A percentile compares a stretch with the other conserved stretches of the same genome.
These are phyloP conservation scores for Mactra quadrangularis DNA, from an alignment of 1,140 invertebrate genomes.

Conservation along the genomic window DNA sequence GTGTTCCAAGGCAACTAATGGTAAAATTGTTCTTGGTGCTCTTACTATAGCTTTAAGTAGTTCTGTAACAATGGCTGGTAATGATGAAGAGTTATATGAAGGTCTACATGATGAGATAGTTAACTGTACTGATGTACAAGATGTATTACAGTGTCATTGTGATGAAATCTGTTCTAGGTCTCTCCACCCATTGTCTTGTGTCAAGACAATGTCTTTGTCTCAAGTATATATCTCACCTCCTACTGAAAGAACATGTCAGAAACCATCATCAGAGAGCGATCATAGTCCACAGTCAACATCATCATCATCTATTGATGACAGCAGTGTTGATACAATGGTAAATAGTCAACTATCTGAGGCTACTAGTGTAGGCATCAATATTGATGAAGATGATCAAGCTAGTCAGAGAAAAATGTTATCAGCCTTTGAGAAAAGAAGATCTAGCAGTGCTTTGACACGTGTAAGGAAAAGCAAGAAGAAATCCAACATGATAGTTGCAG, in stretches of 20 bases:
- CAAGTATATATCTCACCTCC: conserved; percentile 8
- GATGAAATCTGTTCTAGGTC: background rate
- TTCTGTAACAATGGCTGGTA: no score
- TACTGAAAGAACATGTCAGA: background rate
- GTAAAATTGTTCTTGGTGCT: background rate
- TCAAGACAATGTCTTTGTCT: conserved; percentile 4
- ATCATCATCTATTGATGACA: background rate
- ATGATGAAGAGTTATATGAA: background rate
- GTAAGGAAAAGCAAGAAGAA: no score
- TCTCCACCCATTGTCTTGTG: conserved; percentile 13
- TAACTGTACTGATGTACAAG: background rate
- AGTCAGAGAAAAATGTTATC: background rate
- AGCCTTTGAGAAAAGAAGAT: no score
- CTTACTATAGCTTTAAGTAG: background rate
- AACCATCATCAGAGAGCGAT: background rate
- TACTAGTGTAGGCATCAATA: background rate
- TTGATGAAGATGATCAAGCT: background rate
- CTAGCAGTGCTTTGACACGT: no score
- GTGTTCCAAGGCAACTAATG: background rate
- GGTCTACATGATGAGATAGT: background rate
- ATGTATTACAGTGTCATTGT: background rate
- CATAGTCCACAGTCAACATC: background rate
- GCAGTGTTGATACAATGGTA: background rate
- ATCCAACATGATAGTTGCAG: no score
- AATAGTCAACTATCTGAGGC: background rate